Base-by-base conservation (phyloP, 2,888 invertebrate species). In the Chydorus sphaericus region DNA sequence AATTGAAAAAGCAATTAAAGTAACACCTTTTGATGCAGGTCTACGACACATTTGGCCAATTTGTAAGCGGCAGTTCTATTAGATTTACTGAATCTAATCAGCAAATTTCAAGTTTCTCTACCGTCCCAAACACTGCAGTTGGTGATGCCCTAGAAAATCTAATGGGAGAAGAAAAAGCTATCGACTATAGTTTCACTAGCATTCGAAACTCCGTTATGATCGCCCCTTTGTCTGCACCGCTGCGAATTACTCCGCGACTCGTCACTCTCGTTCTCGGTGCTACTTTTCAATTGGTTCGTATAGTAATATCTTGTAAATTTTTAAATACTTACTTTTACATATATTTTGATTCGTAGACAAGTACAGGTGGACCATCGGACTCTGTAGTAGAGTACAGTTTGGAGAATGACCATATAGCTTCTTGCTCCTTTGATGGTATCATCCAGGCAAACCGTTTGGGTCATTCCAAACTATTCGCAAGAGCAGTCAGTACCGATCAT, bases 181-280 rank as follows among this genome's bases (percentile, higher is more conserved):
- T 82, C 37, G 68, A 72, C 11, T 81, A 82, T 61, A 73, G 69
- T 14, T 73, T 76, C n/a, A 36, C 31, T 28, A n/a, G 11, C 23
- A 26, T 33, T 33, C 23, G 26, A 4, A 44, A 28, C 11, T 23
- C 57, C 39, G 57, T 58, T 1, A 58, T 59, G 59, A 57, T 62
- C 57, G 65, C 64, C 33, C 63, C 80, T 70, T 84, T 86, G 1
- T 89, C 88, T 66, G 77, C 83, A 10, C 85, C 86, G 1, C 68
- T 89, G 29, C 75, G 75, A 59, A 69, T 89, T 1, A 73, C 75
- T 56, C 87, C 88, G 1, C 76, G 79, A 60, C 82, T 84, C 65
- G 73, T 83, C 18, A 85, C 83, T 0, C 70, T 87, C n/a, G 70
- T 86, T 11, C 74, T 83, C 8, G 85, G 85, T 8, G 79, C 84